Percentiles rank a stretch among this genome's conserved stretches.
These are phyloP conservation scores for Panurus biarmicus DNA, from an alignment of 2,113 vertebrate genomes.

Conservation along the genomic window DNA sequence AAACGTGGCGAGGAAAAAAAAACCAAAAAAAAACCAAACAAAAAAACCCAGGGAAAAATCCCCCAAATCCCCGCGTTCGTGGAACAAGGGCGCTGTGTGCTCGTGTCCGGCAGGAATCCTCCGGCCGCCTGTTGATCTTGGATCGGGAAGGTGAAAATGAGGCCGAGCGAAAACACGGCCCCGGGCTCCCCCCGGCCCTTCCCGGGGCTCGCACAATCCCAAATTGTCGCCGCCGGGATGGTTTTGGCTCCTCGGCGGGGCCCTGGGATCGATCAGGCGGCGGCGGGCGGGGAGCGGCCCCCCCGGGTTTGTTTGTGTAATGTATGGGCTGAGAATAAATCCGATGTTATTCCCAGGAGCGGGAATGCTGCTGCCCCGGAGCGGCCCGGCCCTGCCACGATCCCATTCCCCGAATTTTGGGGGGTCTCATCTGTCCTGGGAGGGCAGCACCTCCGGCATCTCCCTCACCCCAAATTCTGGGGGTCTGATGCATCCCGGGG, in stretches of 20 bases:
- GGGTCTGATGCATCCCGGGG: neutral
- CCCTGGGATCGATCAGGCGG: neutral
- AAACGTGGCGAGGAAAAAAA: neutral
- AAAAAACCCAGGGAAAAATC: neutral
- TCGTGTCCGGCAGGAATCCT: neutral
- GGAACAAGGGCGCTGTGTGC: slow-evolving; percentile 43
- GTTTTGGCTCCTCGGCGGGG: neutral
- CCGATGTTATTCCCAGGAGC: neutral
- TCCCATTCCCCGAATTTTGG: neutral
- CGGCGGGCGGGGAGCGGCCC: neutral
- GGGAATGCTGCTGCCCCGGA: neutral
- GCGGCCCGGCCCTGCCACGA: neutral
- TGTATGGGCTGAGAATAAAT: neutral
- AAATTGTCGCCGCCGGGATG: neutral
- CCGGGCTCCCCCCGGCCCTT: neutral
- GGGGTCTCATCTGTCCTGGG: too few species aligned
- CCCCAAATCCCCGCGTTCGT: neutral
- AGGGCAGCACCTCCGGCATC: neutral
- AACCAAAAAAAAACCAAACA: neutral
- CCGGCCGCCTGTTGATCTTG: slow-evolving; percentile 4
- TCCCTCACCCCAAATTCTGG: too few species aligned
- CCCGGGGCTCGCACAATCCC: neutral
- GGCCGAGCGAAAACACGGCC: neutral
- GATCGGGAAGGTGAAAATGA: neutral
- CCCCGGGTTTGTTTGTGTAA: neutral